Conservation (phyloP, 2,113 vertebrate species). For the Glaucidium brasilianum region DNA sequence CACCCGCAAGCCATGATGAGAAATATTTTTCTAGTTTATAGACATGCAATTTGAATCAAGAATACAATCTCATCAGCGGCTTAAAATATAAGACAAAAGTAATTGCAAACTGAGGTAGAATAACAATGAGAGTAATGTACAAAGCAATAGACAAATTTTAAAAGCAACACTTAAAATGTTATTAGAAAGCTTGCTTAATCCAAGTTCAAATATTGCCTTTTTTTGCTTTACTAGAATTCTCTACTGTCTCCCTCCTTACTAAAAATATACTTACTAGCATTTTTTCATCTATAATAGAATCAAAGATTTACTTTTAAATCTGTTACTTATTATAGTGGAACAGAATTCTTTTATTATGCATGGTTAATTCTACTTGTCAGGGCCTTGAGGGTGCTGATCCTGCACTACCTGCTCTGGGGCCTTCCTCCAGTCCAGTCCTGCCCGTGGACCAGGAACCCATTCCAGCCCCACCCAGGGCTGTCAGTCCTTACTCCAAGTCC, state of each 20-base stretch:
- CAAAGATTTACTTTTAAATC: not conserved
- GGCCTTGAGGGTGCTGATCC: not conserved
- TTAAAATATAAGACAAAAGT: not conserved
- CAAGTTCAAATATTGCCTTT: not conserved
- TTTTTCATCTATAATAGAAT: not conserved
- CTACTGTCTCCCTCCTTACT: not conserved
- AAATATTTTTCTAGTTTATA: not conserved
- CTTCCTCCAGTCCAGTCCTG: not conserved
- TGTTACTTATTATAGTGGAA: not conserved
- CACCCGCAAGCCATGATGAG: not conserved
- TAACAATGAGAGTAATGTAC: not conserved
- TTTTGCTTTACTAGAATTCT: not conserved
- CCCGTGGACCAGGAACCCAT: not conserved
- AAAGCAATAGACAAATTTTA: not conserved
- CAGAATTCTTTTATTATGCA: constrained; percentile 16
- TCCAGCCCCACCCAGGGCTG: not conserved
- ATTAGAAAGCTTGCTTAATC: not conserved
- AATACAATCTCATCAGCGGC: not conserved
- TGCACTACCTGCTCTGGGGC: not conserved
- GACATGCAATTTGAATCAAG: not conserved
- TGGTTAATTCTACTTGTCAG: not conserved
- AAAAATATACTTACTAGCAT: not conserved
- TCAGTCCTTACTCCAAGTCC: not conserved
- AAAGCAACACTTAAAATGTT: not conserved
- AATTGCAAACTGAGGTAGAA: not conserved